Conservation (phyloP, 2,888 invertebrate genomes). For the Anthophora plumipes region DNA sequence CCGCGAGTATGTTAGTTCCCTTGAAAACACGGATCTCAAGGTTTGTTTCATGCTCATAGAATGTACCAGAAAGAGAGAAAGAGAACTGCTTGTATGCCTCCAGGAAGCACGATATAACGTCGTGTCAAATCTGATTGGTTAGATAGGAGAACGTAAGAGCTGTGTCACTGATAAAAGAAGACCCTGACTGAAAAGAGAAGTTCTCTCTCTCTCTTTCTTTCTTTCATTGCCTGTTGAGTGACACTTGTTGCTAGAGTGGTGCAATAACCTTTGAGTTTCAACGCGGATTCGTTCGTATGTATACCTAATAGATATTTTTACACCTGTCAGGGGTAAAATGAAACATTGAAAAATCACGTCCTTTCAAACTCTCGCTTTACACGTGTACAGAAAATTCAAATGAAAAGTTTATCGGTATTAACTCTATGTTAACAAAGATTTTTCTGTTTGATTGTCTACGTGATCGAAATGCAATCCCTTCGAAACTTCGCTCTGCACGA, state of each 20-base stretch:
- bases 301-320: neutral
- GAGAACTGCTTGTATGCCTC: conserved; percentile 6
- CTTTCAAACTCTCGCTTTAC: neutral
- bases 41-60: too few species aligned
- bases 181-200: conserved; percentile 11
- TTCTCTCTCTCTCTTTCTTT: neutral
- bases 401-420: too few species aligned
- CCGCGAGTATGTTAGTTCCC: too few species aligned
- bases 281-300: neutral
- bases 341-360: neutral
- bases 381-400: too few species aligned
- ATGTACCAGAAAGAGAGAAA: neutral
- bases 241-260: conserved; percentile 65
- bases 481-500: neutral
- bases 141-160: conserved; percentile 34
- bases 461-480: neutral
- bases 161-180: conserved; percentile 48
- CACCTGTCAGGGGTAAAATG: neutral
- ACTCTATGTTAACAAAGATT: too few species aligned
- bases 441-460: too few species aligned
- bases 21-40: too few species aligned
- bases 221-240: conserved; percentile 21
- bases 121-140: conserved; percentile 46
- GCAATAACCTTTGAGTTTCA: conserved; percentile 38
- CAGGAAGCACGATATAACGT: conserved; percentile 37